These are phyloP conservation scores for Dorcus parallelipipedus DNA, from an alignment of 2,888 invertebrate genomes.

Conservation along the genomic window DNA sequence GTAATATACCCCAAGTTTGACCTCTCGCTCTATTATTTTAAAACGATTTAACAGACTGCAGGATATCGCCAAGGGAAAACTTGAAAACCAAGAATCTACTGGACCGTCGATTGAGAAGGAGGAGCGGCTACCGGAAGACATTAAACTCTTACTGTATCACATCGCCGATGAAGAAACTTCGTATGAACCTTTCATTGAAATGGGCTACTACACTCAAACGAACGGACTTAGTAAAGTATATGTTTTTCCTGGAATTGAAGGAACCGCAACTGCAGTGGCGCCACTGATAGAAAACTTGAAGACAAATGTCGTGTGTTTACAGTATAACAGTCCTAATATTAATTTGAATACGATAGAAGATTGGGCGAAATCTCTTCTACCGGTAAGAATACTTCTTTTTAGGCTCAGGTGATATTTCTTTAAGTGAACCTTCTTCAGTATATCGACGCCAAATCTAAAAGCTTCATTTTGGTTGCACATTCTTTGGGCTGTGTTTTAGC, in stretches of 20 bases:
- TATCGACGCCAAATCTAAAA: too few species aligned
- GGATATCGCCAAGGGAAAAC: conserved; percentile 50
- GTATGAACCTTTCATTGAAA: background rate
- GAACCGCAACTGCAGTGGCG: conserved; percentile 55
- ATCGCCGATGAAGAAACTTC: conserved; percentile 59
- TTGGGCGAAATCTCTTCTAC: conserved; percentile 54
- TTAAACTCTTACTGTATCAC: conserved; percentile 58
- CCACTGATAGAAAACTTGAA: conserved; percentile 53
- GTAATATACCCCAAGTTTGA: background rate
- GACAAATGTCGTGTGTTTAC: conserved; percentile 54
- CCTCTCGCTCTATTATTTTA: background rate
- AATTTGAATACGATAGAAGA: conserved; percentile 48
- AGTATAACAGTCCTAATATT: conserved; percentile 50
- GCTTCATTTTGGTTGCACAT: conserved; percentile 76
- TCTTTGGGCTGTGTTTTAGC: conserved; percentile 79
- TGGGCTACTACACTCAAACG: background rate
- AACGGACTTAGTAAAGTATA: conserved; percentile 34
- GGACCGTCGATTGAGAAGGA: background rate
- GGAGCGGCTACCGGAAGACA: conserved; percentile 40
- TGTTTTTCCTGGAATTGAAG: conserved; percentile 68
- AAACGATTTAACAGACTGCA: conserved; percentile 44
- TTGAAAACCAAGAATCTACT: conserved; percentile 3
- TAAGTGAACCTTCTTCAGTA: too few species aligned
- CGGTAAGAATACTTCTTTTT: conserved; percentile 45
- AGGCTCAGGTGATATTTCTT: too few species aligned